A percentile compares a stretch with the other conserved stretches of the same genome.
phyloP scores from a whole-genome alignment of 2,113 vertebrate genomes.

The Setophaga petechia region DNA sequence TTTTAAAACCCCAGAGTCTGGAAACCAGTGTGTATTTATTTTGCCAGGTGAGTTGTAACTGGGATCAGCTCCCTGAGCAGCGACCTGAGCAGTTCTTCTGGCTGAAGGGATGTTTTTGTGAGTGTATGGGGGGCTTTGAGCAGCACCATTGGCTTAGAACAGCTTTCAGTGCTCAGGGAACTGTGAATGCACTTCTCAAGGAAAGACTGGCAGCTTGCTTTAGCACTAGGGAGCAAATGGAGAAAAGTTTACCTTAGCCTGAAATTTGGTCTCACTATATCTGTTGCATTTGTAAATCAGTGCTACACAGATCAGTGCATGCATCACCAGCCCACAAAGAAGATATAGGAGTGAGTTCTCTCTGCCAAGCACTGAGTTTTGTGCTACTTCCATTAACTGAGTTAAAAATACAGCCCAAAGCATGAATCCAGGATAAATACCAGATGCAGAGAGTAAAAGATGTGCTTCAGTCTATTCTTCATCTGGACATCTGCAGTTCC shows the following conservation, averaged over 20 bases:
- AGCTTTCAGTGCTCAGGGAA: neutral
- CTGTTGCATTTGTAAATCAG: neutral
- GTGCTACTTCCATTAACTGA: neutral
- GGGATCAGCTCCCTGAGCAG: neutral
- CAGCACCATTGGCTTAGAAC: neutral
- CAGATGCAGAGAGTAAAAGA: neutral
- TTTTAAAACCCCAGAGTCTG: neutral
- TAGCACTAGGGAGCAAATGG: neutral
- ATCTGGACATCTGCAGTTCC: constrained; percentile 15
- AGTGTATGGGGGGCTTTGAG: neutral
- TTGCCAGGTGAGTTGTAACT: neutral
- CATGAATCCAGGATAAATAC: constrained; percentile 24
- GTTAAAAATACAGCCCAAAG: constrained; percentile 35
- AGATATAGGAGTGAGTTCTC: neutral
- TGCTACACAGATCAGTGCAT: neutral
- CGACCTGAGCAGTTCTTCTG: neutral
- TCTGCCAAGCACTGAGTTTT: constrained; percentile 1
- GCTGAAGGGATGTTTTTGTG: neutral
- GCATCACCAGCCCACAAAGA: neutral
- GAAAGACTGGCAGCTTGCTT: neutral
- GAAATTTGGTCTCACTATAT: neutral
- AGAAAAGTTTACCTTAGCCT: neutral
- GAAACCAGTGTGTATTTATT: neutral
- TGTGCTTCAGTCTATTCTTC: constrained; percentile 15
- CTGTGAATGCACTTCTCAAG: neutral